Evolutionary conservation across 1,140 invertebrate species (phyloP).

Genomic region (Pseudomyrmex sp.): DNA sequence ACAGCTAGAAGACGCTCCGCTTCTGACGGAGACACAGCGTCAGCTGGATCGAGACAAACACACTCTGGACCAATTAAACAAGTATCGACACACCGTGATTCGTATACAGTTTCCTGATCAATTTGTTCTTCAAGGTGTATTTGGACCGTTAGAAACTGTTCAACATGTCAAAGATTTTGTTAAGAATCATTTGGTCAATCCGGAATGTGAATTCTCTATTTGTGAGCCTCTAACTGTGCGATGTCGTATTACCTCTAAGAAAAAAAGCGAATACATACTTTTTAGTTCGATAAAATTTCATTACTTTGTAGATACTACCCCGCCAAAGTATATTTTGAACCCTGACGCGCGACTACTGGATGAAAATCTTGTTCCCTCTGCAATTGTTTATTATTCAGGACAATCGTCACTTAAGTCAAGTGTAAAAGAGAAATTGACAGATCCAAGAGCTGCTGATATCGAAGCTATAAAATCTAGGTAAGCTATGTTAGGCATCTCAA

Average conservation of each 20-base stretch:
- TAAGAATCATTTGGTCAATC: constrained; percentile 87
- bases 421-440: constrained; percentile 83
- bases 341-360: constrained; percentile 87
- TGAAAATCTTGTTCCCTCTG: constrained; percentile 90
- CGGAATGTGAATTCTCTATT: constrained; percentile 88
- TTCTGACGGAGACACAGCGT: constrained; percentile 88
- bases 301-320: constrained; percentile 88
- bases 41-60: constrained; percentile 87
- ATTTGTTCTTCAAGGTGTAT: constrained; percentile 92
- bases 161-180: constrained; percentile 89
- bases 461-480: constrained; percentile 84
- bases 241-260: constrained; percentile 21
- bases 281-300: constrained; percentile 35
- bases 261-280: neutral
- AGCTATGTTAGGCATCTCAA: constrained; percentile 6
- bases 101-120: constrained; percentile 93
- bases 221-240: constrained; percentile 84
- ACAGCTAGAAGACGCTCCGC: constrained; percentile 88
- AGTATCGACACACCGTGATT: constrained; percentile 91
- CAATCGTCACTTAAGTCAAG: constrained; percentile 82
- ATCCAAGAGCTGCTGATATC: constrained; percentile 81
- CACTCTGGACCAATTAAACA: constrained; percentile 86
- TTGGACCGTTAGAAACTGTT: constrained; percentile 90
- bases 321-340: constrained; percentile 89
- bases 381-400: constrained; percentile 89